Base-by-base conservation (phyloP, 2,113 vertebrate species). In the Glaucomys volans region DNA sequence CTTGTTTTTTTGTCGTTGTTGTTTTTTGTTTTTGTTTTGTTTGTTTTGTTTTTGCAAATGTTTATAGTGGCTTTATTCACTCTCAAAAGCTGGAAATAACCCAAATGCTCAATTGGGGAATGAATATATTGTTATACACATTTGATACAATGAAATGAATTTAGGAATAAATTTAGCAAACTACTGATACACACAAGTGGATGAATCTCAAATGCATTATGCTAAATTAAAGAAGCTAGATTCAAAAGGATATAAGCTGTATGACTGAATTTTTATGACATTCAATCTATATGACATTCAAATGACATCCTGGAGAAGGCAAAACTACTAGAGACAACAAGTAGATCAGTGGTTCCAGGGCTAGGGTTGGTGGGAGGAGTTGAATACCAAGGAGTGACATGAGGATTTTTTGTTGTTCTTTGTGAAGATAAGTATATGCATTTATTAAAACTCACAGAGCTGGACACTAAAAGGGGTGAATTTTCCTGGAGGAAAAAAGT, bases 101-200 rank as follows among this genome's bases (percentile, higher is more conserved):
- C n/a, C 67, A 69, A 79, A 87, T 47, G 11, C n/a, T 77, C 62
- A 84, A 20, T 0, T 72, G 79, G 47, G 20, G n/a, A 94, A 62
- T 20, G n/a, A 35, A 28, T 47, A 74, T 83, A 77, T n/a, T n/a
- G 47, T 30, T 57, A 57, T 8, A 74, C 11, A 42, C 16, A 92
- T n/a, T 18, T 66, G 47, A 50, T 40, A 75, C 22, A 69, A 59
- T 74, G 47, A 52, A 80, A 62, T 67, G 66, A 69, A 80, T 3
- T 64, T 52, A 95, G 74, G 42, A 92, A 59, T 57, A 71, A 42
- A 94, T n/a, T n/a, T n/a, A n/a, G 67, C 22, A 54, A 44, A 89
- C 30, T 32, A 44, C 67, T 62, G 59, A 87, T 4, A 77, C 0
- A 14, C n/a, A 42, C 10, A 40, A 28, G 59, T 62, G 59, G 30